Conservation (phyloP, 2,888 invertebrate genomes). For the Protophormia terraenovae region DNA sequence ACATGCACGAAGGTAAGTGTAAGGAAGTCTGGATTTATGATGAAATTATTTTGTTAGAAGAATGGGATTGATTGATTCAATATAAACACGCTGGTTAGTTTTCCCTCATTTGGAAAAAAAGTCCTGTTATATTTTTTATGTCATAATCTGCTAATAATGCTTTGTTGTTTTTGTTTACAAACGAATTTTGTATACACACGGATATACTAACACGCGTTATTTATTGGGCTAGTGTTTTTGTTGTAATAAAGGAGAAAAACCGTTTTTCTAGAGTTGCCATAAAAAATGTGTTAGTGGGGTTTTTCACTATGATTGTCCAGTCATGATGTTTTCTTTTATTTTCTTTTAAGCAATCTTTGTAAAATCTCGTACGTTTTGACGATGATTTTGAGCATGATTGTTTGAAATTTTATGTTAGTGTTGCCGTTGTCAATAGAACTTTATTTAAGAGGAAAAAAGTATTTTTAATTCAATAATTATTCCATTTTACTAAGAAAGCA, state of each 20-base stretch:
- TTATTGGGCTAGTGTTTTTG: not conserved
- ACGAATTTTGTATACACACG: not conserved
- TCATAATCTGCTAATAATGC: not conserved
- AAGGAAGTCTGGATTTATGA: not conserved
- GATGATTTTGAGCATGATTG: too few species aligned
- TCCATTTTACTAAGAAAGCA: too few species aligned
- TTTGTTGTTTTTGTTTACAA: constrained; percentile 36
- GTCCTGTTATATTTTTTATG: constrained; percentile 33
- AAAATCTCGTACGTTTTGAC: too few species aligned
- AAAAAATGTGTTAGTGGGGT: not conserved
- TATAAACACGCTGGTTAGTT: not conserved
- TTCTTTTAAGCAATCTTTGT: too few species aligned
- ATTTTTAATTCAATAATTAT: too few species aligned
- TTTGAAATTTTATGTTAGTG: too few species aligned
- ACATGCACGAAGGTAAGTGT: constrained; percentile 77
- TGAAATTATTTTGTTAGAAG: not conserved
- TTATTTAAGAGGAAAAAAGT: too few species aligned
- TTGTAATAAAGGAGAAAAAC: not conserved
- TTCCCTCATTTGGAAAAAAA: not conserved
- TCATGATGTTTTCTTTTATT: too few species aligned
- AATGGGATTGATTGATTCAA: too few species aligned
- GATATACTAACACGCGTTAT: not conserved
- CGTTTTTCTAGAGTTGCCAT: not conserved
- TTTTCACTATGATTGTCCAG: too few species aligned
- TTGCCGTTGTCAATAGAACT: too few species aligned